A percentile compares a stretch with the other conserved stretches of the same genome.
These are phyloP conservation scores for Rhinoraja longicauda DNA, from an alignment of 2,797 vertebrate genomes.

Conservation along the genomic window DNA sequence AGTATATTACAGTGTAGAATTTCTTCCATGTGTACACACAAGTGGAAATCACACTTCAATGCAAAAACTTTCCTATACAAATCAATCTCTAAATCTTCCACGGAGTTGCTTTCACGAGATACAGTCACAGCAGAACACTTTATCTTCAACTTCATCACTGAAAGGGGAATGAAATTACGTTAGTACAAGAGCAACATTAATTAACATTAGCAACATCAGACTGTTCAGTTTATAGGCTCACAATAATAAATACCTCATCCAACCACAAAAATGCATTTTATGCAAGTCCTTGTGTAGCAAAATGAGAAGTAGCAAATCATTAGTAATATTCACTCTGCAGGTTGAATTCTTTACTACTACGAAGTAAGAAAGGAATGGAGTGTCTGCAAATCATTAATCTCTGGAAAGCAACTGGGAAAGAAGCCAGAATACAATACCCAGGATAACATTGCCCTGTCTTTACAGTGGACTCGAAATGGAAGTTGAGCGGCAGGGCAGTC, in stretches of 20 bases:
- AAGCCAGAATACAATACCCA: neutral
- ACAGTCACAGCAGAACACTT: slow-evolving; percentile 37
- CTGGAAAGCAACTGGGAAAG: neutral
- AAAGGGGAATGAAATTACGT: neutral
- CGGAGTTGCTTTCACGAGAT: neutral
- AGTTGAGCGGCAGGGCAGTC: too few relatives aligned
- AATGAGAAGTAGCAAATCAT: neutral
- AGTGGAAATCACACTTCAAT: neutral
- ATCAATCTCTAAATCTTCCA: slow-evolving; percentile 12
- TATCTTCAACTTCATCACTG: slow-evolving; percentile 29
- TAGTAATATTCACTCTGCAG: neutral
- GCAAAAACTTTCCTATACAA: slow-evolving; percentile 12
- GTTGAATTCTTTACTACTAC: neutral
- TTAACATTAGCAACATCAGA: too few relatives aligned
- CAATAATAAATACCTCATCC: too few relatives aligned
- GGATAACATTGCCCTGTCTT: neutral
- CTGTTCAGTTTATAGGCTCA: neutral
- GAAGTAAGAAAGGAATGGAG: neutral
- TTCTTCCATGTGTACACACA: neutral
- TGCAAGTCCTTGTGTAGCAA: neutral
- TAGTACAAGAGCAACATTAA: neutral
- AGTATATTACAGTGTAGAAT: slow-evolving; percentile 11
- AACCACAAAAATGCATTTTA: neutral
- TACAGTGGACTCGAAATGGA: too few relatives aligned
- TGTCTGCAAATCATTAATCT: neutral